Percentiles rank a stretch among this genome's conserved stretches.
These are phyloP conservation scores for Bombus cullumanus DNA, from an alignment of 1,140 invertebrate species.

Conservation along the genomic window DNA sequence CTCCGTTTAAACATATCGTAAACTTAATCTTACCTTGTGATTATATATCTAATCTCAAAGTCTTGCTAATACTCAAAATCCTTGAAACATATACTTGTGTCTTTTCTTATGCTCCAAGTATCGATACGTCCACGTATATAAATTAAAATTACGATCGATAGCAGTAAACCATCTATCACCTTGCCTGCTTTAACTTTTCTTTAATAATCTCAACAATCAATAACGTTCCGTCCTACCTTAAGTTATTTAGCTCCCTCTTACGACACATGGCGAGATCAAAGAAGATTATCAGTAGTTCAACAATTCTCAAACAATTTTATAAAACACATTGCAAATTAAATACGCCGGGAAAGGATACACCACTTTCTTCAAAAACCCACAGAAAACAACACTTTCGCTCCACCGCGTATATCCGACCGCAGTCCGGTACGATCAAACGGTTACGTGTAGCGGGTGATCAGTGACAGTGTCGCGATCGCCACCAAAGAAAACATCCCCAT, in stretches of 20 bases:
- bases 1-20: neutral
- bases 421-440: neutral
- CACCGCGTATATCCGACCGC: neutral
- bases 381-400: neutral
- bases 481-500: neutral
- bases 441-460: neutral
- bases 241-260: neutral
- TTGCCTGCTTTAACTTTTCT: neutral
- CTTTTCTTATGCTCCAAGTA: neutral
- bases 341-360: too few species aligned
- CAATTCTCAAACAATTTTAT: neutral
- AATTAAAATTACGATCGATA: neutral
- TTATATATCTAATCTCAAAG: neutral
- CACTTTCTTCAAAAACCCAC: neutral
- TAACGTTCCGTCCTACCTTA: neutral
- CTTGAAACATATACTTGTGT: neutral
- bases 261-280: neutral
- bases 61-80: neutral
- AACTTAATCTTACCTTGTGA: neutral
- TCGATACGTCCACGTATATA: neutral
- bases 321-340: neutral
- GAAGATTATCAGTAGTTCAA: neutral
- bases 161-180: neutral
- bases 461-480: neutral
- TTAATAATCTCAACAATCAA: neutral